phyloP scores from a whole-genome alignment of 2,113 vertebrate genomes.

The Oncorhynchus clarkii region DNA sequence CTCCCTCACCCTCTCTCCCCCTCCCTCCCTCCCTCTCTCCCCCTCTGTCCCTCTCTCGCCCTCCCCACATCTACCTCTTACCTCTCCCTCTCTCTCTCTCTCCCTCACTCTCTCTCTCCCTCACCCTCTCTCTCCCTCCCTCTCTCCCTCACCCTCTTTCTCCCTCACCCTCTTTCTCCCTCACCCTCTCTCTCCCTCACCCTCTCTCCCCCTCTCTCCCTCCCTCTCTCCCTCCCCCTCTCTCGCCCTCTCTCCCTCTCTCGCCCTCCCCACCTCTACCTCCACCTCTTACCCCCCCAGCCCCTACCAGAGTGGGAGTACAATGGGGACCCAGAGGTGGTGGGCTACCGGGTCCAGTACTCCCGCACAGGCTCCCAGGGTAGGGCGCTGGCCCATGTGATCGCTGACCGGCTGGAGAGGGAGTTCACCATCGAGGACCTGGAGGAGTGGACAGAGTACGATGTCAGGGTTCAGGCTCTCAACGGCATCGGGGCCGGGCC shows the following conservation, averaged over 20 bases:
- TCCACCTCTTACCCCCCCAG: slow-evolving; percentile 55
- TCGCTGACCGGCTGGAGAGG: slow-evolving; percentile 85
- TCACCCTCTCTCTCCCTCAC: background rate
- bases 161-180: background rate
- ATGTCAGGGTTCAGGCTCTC: slow-evolving; percentile 89
- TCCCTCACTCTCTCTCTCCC: background rate
- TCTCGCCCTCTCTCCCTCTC: too few relatives aligned
- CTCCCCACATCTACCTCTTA: background rate
- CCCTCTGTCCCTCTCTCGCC: background rate
- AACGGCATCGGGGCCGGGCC: slow-evolving; percentile 90
- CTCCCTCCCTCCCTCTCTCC: too few relatives aligned
- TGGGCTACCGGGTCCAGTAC: slow-evolving; percentile 91
- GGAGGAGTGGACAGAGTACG: slow-evolving; percentile 96
- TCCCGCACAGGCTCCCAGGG: slow-evolving; percentile 72
- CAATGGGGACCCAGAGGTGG: slow-evolving; percentile 90
- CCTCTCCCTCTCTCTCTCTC: background rate
- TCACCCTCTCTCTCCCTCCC: too few relatives aligned
- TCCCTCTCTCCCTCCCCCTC: background rate
- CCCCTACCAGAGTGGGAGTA: slow-evolving; percentile 94
- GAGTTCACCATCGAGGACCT: slow-evolving; percentile 96
- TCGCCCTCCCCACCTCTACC: too few relatives aligned
- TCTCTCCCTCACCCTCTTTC: background rate
- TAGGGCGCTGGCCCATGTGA: slow-evolving; percentile 72
- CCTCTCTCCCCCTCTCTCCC: background rate
- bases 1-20: too few relatives aligned